Base-by-base conservation (phyloP, 2,797 vertebrate genomes). In the Sebastes miniatus region DNA sequence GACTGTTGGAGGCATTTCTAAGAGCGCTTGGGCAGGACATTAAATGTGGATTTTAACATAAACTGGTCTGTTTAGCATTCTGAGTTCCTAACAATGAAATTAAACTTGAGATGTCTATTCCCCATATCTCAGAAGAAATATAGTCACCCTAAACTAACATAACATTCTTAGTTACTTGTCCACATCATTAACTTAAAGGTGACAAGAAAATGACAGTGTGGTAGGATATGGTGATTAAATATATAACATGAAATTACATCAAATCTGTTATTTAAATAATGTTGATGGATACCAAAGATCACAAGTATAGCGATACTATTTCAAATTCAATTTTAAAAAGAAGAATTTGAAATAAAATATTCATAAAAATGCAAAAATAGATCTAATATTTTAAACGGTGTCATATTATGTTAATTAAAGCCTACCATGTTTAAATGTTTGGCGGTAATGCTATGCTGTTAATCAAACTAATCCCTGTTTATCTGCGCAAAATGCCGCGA, bases 401-500 rank as follows among this genome's bases (percentile, higher is more conserved):
- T 70, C 59, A 43, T 24, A 50, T 36, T 62, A 18, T 73, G 59
- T 65, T 76, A 79, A 85, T 80, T 18, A 29, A 87, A 74, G 67
- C 58, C n/a, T n/a, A 61, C 76, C 22, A 31, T 61, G 62, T 84
- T 69, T 59, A 73, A 73, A 83, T 54, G 22, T 67, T 81, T 67
- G 73, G 74, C 80, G 84, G 85, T 90, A 86, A 86, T 76, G 76
- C 58, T 73, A 68, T 81, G 77, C 83, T 88, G 87, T 84, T 92
- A 89, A 89, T 83, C 87, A 88, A 85, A 79, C 47, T 92, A 94
- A 95, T 95, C 92, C 86, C 66, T 91, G 87, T 93, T 95, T 94
- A 93, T 92, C 89, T 91, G 80, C 85, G 76, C 84, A 90, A 90
- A 92, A 92, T 86, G 80, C 83, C 43, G 52, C 69, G 91, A 94